Conservation (phyloP, 2,113 vertebrate species). For the Cygnus atratus region DNA sequence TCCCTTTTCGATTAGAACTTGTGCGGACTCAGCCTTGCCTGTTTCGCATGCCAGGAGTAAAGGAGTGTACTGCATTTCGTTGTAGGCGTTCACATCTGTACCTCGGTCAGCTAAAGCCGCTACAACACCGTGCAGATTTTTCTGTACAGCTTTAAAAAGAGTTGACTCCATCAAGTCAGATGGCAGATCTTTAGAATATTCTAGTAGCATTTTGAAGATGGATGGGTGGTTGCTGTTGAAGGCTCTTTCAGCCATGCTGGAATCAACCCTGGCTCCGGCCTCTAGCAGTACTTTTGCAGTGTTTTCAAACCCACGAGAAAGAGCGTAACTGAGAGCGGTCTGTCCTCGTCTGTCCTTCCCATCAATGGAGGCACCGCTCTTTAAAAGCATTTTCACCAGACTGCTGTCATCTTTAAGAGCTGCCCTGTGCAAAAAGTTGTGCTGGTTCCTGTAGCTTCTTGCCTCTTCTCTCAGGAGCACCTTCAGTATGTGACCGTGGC, state of each 20-base stretch:
- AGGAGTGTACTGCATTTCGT: conserved; percentile 77
- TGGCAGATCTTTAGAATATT: conserved; percentile 62
- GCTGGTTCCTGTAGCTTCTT: conserved; percentile 55
- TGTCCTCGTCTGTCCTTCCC: conserved; percentile 64
- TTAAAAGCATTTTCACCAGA: conserved; percentile 71
- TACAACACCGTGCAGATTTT: conserved; percentile 67
- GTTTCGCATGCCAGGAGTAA: conserved; percentile 77
- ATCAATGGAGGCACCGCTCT: conserved; percentile 63
- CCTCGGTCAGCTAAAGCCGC: conserved; percentile 74
- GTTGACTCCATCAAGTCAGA: conserved; percentile 50
- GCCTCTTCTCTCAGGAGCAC: conserved; percentile 74
- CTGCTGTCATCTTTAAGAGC: conserved; percentile 69
- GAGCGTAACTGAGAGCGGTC: conserved; percentile 74
- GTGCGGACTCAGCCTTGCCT: conserved; percentile 73
- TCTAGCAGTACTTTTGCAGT: conserved; percentile 64
- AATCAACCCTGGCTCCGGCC: conserved; percentile 30
- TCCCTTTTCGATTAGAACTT: conserved; percentile 65
- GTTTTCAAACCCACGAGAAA: conserved; percentile 67
- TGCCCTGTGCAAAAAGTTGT: conserved; percentile 74
- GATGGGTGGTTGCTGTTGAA: conserved; percentile 68
- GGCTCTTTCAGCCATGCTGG: conserved; percentile 50
- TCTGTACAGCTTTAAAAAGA: conserved; percentile 81
- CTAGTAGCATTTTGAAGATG: conserved; percentile 70
- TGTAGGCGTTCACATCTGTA: conserved; percentile 64
- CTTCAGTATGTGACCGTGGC: conserved; percentile 53